Evolutionary conservation across 2,888 invertebrate species (phyloP).

Genomic region (Pyrrhosoma nymphula): DNA sequence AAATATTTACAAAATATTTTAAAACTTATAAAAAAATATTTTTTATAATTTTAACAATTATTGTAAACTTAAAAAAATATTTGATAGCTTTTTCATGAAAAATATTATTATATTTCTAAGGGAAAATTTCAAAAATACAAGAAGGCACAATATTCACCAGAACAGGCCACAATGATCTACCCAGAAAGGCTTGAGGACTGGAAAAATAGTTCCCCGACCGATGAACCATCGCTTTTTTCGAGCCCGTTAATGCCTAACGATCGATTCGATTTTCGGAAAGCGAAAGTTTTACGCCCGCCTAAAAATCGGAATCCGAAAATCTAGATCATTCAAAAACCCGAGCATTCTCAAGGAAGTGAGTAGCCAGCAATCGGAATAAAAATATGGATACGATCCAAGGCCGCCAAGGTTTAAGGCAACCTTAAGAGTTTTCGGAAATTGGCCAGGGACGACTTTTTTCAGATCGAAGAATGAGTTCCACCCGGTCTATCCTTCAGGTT

Average conservation of each 20-base stretch:
- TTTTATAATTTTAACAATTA: too few relatives aligned
- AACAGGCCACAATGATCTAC: not conserved
- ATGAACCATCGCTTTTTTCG: not conserved
- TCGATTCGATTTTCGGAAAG: not conserved
- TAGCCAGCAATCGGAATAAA: not conserved
- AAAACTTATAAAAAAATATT: too few relatives aligned
- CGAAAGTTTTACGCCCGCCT: not conserved
- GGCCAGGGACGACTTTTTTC: not conserved
- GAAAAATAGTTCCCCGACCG: not conserved
- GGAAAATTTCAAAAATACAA: too few relatives aligned
- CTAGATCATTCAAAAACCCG: not conserved
- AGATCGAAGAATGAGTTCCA: not conserved
- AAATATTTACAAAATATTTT: too few relatives aligned
- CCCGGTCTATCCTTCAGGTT: not conserved
- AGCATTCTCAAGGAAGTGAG: not conserved
- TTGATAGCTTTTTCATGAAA: too few relatives aligned
- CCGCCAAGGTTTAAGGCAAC: not conserved
- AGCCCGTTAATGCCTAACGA: not conserved
- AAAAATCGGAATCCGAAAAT: not conserved
- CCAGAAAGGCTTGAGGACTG: not conserved
- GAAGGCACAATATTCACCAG: too few relatives aligned
- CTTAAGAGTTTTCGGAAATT: conserved; percentile 11
- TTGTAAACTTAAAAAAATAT: too few relatives aligned
- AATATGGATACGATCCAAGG: not conserved
- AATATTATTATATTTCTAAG: too few relatives aligned